Percentiles rank a stretch among this genome's conserved stretches.
Conservation (phyloP, 2,888 invertebrate genomes). For the Trissoscelio sp. region DNA sequence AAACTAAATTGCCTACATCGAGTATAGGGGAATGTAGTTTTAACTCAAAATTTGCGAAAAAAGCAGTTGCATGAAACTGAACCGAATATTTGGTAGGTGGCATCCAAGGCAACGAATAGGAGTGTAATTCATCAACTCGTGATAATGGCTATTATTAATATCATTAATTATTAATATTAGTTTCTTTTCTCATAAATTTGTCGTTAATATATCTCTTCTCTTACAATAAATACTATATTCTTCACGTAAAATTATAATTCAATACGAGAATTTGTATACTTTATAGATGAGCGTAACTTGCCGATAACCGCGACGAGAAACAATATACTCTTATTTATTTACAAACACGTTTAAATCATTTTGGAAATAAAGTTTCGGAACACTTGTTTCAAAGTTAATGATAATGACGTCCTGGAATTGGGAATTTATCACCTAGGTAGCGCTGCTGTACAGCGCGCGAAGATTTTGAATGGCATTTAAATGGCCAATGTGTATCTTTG, state of each 20-base stretch:
- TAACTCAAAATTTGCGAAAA: conserved; percentile 26
- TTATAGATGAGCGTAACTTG: conserved; percentile 40
- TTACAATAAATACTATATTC: conserved; percentile 53
- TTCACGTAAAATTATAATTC: conserved; percentile 37
- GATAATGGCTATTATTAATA: conserved; percentile 42
- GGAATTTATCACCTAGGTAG: too few relatives aligned
- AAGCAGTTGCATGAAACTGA: conserved; percentile 24
- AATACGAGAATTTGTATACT: conserved; percentile 34
- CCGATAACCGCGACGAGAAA: conserved; percentile 36
- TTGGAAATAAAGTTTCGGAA: background rate
- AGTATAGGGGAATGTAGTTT: conserved; percentile 7
- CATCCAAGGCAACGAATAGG: conserved; percentile 44
- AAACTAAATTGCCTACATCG: conserved; percentile 27
- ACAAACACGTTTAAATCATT: conserved; percentile 36
- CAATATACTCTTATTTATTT: conserved; percentile 46
- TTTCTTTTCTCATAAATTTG: conserved; percentile 51
- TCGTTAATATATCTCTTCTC: conserved; percentile 48
- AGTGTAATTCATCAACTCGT: conserved; percentile 37
- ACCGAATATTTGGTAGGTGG: conserved; percentile 30
- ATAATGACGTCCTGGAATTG: too few relatives aligned
- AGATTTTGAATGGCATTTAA: too few relatives aligned
- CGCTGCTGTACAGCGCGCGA: too few relatives aligned
- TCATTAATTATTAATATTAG: conserved; percentile 50
- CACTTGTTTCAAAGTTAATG: background rate
- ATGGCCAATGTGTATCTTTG: too few relatives aligned